Evolutionary conservation across 2,113 vertebrate species (phyloP).

Genomic region (Ictidomys tridecemlineatus): DNA sequence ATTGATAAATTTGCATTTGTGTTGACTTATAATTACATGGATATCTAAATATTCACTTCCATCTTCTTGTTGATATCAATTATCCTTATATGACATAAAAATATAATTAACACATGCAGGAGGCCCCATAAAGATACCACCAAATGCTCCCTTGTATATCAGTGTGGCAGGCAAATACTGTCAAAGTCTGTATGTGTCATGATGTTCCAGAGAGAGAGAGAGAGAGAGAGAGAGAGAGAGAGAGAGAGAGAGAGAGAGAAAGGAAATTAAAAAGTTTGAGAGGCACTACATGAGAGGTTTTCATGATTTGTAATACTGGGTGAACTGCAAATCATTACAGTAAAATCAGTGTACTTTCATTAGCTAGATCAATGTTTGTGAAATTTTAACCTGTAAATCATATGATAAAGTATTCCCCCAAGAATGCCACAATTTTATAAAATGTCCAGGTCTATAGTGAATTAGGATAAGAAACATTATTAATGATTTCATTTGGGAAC

Average conservation of each 20-base stretch:
- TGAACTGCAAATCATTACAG: not conserved
- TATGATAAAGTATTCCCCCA: not conserved
- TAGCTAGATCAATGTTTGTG: not conserved
- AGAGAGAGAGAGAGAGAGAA: not conserved
- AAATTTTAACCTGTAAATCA: slow-evolving; percentile 16
- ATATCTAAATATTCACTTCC: not conserved
- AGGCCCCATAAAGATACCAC: not conserved
- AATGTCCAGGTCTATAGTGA: not conserved
- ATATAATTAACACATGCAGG: not conserved
- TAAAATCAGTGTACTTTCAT: not conserved
- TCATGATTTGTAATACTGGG: not conserved
- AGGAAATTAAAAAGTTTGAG: not conserved
- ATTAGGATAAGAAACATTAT: slow-evolving; percentile 9
- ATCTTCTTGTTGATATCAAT: not conserved
- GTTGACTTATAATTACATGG: not conserved
- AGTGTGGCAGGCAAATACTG: not conserved
- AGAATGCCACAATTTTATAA: not conserved
- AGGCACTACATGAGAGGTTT: not conserved
- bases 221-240: not conserved
- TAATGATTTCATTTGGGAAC: slow-evolving; percentile 27
- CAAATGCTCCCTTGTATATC: not conserved
- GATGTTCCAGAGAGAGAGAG: no score
- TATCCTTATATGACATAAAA: not conserved
- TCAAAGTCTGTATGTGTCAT: not conserved
- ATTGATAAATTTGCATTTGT: not conserved